Percentiles rank a stretch among this genome's conserved stretches.
Conservation (phyloP, 2,888 invertebrate species). For the Luperina testacea region DNA sequence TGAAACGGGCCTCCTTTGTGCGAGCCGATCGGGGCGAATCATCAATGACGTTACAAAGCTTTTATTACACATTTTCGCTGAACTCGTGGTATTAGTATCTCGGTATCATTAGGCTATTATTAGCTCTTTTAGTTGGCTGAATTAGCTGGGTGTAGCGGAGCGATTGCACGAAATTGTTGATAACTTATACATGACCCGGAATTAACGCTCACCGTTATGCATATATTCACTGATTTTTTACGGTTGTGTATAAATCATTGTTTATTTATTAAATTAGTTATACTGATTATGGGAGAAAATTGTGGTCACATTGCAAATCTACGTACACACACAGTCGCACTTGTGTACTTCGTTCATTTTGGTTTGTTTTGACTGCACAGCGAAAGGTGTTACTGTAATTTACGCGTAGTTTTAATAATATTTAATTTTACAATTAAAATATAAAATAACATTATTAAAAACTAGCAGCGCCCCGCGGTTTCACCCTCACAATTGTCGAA, state of each 20-base stretch:
- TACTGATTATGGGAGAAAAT: not conserved
- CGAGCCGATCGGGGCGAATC: not conserved
- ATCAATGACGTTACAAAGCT: conserved; percentile 26
- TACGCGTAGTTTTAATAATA: not conserved
- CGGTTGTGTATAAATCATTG: not conserved
- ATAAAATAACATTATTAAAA: no score
- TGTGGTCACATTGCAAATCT: not conserved
- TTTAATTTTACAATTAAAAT: not conserved
- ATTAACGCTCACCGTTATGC: not conserved
- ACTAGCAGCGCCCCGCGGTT: no score
- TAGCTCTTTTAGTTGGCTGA: not conserved
- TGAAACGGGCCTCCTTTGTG: conserved; percentile 27
- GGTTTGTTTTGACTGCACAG: not conserved
- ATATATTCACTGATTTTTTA: no score
- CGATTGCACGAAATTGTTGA: not conserved
- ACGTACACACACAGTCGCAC: not conserved
- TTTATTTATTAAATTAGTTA: not conserved
- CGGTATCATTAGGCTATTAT: not conserved
- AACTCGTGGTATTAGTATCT: conserved; percentile 9
- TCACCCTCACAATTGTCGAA: no score
- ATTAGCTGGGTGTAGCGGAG: no score
- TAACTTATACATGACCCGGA: not conserved
- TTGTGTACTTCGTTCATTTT: not conserved
- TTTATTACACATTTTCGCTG: conserved; percentile 10
- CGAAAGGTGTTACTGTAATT: not conserved